Percentiles rank a stretch among this genome's conserved stretches.
Conservation (phyloP, 1,140 invertebrate genomes). For the Drosophila equinoxialis region DNA sequence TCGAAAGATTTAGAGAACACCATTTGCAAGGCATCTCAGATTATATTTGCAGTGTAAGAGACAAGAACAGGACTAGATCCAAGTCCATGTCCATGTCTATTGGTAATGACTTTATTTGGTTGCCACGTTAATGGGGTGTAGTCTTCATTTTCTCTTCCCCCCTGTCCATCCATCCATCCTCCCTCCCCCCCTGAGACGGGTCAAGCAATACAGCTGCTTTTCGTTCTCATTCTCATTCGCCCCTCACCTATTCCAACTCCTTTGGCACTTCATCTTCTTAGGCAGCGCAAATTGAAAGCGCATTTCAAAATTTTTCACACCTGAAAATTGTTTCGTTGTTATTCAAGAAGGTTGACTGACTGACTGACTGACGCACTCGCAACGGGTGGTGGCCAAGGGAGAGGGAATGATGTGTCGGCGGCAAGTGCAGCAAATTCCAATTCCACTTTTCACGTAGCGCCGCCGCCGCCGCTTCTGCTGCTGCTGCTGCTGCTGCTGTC, state of each 20-base stretch:
- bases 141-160: constrained; percentile 15
- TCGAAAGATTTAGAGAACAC: not conserved
- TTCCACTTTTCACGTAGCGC: constrained; percentile 75
- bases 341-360: constrained; percentile 16
- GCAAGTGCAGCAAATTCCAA: constrained; percentile 72
- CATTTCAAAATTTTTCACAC: constrained; percentile 81
- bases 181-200: too few species aligned
- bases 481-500: not conserved
- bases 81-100: constrained; percentile 23
- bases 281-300: constrained; percentile 77
- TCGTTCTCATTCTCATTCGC: not conserved
- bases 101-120: constrained; percentile 80
- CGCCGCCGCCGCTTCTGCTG: constrained; percentile 15
- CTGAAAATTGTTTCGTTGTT: constrained; percentile 76
- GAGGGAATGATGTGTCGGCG: constrained; percentile 11
- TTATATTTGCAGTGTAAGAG: not conserved
- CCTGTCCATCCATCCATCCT: not conserved
- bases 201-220: not conserved
- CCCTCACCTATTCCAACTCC: not conserved
- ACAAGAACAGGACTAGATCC: not conserved
- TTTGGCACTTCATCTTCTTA: constrained; percentile 31
- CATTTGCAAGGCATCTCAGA: too few species aligned
- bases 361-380: constrained; percentile 43
- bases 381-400: constrained; percentile 26
- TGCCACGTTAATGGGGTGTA: constrained; percentile 75